Conservation (phyloP, 2,797 vertebrate species). For the Ctenosaura bakeri region DNA sequence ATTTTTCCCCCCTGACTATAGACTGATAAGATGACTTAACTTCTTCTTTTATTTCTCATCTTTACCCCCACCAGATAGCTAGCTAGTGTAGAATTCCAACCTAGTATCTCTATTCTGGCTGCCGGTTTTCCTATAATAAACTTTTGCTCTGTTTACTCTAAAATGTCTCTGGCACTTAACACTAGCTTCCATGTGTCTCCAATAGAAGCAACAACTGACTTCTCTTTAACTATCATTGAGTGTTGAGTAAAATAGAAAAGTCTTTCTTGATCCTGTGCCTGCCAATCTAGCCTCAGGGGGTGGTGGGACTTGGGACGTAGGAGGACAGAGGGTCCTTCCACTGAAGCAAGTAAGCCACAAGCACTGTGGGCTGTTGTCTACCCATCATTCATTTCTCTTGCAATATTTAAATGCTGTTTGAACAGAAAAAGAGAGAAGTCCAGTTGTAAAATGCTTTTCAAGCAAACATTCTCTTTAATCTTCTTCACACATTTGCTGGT, state of each 20-base stretch:
- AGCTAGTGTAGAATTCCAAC: not conserved
- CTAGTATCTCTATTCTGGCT: not conserved
- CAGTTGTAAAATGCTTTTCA: no score
- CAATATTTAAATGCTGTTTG: no score
- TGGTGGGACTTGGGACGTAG: not conserved
- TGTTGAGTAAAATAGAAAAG: not conserved
- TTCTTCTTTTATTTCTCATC: not conserved
- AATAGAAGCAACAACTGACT: not conserved
- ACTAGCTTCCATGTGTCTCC: not conserved
- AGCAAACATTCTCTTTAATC: no score
- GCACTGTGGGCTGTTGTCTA: no score
- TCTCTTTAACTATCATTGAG: not conserved
- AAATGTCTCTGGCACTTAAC: not conserved
- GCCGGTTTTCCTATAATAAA: not conserved
- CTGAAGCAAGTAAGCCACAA: no score
- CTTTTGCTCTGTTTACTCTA: not conserved
- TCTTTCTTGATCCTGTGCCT: not conserved
- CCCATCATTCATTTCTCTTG: no score
- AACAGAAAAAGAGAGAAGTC: no score
- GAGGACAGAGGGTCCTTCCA: no score
- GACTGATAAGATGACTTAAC: not conserved
- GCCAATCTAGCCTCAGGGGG: not conserved
- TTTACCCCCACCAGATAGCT: not conserved
- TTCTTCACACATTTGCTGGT: no score
- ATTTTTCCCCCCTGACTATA: not conserved